Evolutionary conservation across 2,888 invertebrate genomes (phyloP), one percentile per base, ranked within the genome.

Genomic region (Lasioglossum malachurum): DNA sequence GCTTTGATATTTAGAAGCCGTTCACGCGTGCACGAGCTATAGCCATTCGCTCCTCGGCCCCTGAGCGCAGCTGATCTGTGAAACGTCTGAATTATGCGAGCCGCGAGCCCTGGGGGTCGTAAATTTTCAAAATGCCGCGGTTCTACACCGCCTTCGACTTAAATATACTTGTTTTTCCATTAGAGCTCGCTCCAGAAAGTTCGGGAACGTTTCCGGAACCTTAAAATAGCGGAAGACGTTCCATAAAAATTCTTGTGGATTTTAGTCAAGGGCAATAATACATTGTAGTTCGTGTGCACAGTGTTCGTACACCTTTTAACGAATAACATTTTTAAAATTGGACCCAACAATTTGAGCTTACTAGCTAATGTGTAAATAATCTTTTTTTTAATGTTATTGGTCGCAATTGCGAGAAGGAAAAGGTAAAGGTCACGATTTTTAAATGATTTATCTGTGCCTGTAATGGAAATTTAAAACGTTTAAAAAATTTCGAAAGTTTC

Each of bases 61-160:
- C 31, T 23, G 60, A 3, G 57, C 69, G 10, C n/a, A 71, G 41
- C 46, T 71, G 74, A 80, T 83, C 74, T 49, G 81, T 64, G 53
- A 82, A 75, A 49, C 71, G 75, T 64, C 64, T 64, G 64, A 31
- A 64, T 57, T 57, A 57, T 57, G 57, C 57, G 57, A 57, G n/a
- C 12, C n/a, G 57, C 57, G 57, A 57, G 57, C 57, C 1, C n/a
- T 4, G 12, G n/a, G n/a, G n/a, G 23, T 57, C n/a, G 57, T n/a
- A 57, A 57, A 57, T 57, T 57, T 57, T 57, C 57, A 12, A 57
- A 57, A 57, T 57, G 57, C 57, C n/a, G 57, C n/a, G n/a, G n/a
- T 57, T 57, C 57, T n/a, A n/a, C 57, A 12, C n/a, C 57, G 57
- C 4, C 57, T n/a, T 57, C 12, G n/a, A 57, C 57, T 57, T 57